Evolutionary conservation across 2,888 invertebrate species (phyloP), one percentile per base, ranked within the genome.

Genomic region (Hanleya hanleyi): DNA sequence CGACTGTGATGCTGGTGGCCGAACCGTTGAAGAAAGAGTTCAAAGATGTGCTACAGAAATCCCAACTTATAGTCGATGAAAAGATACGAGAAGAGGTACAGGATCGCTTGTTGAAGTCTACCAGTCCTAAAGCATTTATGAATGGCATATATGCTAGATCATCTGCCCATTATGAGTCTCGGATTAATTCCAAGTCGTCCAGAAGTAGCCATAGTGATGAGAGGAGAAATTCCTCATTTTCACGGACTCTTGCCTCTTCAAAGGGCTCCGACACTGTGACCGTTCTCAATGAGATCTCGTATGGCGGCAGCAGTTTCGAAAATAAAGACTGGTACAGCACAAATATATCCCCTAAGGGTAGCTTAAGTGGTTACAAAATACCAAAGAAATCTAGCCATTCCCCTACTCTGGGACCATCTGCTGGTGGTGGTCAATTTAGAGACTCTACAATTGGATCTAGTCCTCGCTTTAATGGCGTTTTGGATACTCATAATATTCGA

Each of bases 231-330:
- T 22, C 15, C 12, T 37, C 37, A 4, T 22, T 37, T 37, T 36
- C 35, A 12, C 35, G 22, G 18, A 22, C 35, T 1, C n/a, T 37
- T 22, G 36, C 35, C 4, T 37, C 64, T 12, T 29, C 57, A 4
- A 57, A 57, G 32, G 35, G 69, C 71, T 76, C 18, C 77, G 78
- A 33, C 64, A 36, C 36, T 12, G 26, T 22, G 12, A 57, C 81
- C 35, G 82, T 83, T n/a, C 74, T 84, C n/a, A 79, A 84, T 75
- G 81, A 83, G 57, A 78, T 83, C 15, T 82, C 83, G 9, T 78
- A 82, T 51, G 78, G 81, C 29, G 70, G 80, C 32, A 73, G 70
- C 12, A 57, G 76, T 15, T 73, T 74, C 9, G 70, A 74, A 49
- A 78, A 78, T 51, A 77, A 71, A 57, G 57, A 57, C 47, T 49